phyloP scores from a whole-genome alignment of 2,797 vertebrate species.

The Centropyge bicolor region DNA sequence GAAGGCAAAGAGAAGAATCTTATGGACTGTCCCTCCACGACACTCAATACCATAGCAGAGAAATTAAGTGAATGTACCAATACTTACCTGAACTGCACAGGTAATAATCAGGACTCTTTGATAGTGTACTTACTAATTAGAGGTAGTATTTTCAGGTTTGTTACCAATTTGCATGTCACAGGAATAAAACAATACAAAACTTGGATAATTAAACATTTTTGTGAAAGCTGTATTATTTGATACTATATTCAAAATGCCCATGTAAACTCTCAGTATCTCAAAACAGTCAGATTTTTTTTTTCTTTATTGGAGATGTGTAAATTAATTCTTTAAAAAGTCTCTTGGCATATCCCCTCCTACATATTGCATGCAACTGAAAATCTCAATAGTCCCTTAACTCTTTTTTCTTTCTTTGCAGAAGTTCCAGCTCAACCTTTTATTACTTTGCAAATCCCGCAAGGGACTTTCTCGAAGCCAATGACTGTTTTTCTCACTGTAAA shows the following conservation, averaged over 20 bases:
- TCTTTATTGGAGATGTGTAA: not conserved
- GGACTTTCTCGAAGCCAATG: not conserved
- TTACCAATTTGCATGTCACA: not conserved
- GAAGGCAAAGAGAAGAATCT: constrained; percentile 15
- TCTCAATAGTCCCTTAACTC: not conserved
- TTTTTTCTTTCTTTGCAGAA: constrained; percentile 19
- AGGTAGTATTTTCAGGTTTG: not conserved
- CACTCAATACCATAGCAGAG: not conserved
- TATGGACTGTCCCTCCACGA: constrained; percentile 1
- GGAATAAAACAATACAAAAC: not conserved
- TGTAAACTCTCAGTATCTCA: not conserved
- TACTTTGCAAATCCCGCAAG: no score
- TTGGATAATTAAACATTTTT: not conserved
- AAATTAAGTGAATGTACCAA: fast-evolving
- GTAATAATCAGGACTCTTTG: not conserved
- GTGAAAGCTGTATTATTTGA: not conserved
- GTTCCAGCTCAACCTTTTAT: fast-evolving
- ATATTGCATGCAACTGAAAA: not conserved
- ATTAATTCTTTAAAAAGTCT: not conserved
- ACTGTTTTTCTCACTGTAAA: not conserved
- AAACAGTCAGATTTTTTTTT: not conserved
- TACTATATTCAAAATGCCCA: not conserved
- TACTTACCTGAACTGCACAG: not conserved
- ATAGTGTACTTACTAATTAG: not conserved
- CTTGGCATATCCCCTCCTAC: no score